Evolutionary conservation across 2,113 vertebrate genomes (phyloP), one percentile per base, ranked within the genome.

Genomic region (Xiphophorus couchianus): DNA sequence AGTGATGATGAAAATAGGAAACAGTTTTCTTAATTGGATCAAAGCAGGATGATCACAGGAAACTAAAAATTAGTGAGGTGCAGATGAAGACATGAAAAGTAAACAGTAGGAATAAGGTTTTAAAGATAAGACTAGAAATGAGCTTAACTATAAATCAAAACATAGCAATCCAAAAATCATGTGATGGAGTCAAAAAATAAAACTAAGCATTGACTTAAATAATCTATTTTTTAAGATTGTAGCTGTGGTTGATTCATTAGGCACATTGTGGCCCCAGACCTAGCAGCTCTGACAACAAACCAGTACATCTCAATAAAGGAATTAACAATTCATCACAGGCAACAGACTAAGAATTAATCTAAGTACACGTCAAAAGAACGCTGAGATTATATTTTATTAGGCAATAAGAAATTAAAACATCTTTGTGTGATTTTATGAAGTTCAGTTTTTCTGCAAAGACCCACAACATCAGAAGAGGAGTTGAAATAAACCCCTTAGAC

Each of bases 401-500:
- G 51, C 51, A n/a, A 22, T 58, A 58, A 25, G 17, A 58, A 58
- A 58, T 58, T 58, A 58, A 58, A 58, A 58, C 51, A 58, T 58
- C 51, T 58, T 58, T 25, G 22, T 58, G 51, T 5, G 9, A n/a
- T 17, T 58, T 58, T 48, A 48, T 48, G 42, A 71, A 8, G 19
- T 27, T 66, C 22, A 13, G 25, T 60, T 51, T 51, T 15, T 9
- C 17, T 37, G 13, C 19, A 11, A 1, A 29, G 29, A 73, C 2
- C 1, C 15, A n/a, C 5, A 68, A 1, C 11, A 33, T 67, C 5
- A 11, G 6, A 12, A 8, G 48, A 2, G 19, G 4, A 5, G 12
- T 8, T 9, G 12, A 62, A 66, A 83, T 22, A 78, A 81, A 80
- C 51, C 63, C 81, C 75, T 65, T 1, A 33, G 84, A 69, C 58